Percentiles rank a stretch among this genome's conserved stretches.
Conservation (phyloP, 2,888 invertebrate species). For the Zaprionus obscuricornis region DNA sequence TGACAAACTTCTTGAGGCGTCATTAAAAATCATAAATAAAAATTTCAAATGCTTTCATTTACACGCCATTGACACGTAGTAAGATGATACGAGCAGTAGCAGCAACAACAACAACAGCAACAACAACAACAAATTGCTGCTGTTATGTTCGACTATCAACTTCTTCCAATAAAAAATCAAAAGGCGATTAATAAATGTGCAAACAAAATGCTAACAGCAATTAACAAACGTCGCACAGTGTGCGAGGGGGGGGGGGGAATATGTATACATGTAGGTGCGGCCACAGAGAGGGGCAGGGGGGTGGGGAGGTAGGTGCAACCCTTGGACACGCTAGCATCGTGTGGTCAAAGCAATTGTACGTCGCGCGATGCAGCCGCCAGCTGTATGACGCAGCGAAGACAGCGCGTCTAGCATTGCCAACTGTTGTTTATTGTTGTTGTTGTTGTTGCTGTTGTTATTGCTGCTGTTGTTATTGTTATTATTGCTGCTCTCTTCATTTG, state of each 20-base stretch:
- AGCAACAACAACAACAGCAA: too few species aligned
- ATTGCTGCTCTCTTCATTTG: slow-evolving; percentile 41
- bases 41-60: too few species aligned
- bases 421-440: neutral
- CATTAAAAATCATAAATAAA: too few species aligned
- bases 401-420: slow-evolving; percentile 51
- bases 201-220: slow-evolving; percentile 66
- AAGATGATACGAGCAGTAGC: too few species aligned
- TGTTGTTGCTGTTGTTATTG: slow-evolving; percentile 10
- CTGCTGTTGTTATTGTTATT: slow-evolving; percentile 9
- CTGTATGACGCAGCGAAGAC: slow-evolving; percentile 70
- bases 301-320: neutral
- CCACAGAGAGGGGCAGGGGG: neutral
- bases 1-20: too few species aligned
- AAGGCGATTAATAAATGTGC: slow-evolving; percentile 69
- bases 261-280: neutral
- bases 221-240: slow-evolving; percentile 50
- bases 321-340: slow-evolving; percentile 41
- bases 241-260: neutral
- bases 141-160: too few species aligned
- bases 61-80: too few species aligned
- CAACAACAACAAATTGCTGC: too few species aligned
- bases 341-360: slow-evolving; percentile 36
- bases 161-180: slow-evolving; percentile 62
- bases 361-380: slow-evolving; percentile 7